Conservation (phyloP, 2,113 vertebrate species). For the Sylvietta virens region DNA sequence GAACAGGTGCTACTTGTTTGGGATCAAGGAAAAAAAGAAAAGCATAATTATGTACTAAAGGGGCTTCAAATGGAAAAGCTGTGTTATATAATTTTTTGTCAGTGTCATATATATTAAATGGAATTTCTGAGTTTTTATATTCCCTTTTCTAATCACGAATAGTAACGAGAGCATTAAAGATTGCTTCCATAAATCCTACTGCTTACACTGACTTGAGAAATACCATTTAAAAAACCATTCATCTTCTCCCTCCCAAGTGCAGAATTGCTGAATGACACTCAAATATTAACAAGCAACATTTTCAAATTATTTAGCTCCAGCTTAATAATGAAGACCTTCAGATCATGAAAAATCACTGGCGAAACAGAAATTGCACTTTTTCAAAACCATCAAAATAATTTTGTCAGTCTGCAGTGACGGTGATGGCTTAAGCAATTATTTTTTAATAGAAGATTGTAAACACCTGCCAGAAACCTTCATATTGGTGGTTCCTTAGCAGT, state of each 20-base stretch:
- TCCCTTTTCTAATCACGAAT: constrained; percentile 2
- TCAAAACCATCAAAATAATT: not conserved
- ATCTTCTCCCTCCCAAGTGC: not conserved
- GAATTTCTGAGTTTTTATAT: not conserved
- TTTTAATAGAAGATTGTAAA: not conserved
- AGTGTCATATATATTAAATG: constrained; percentile 3
- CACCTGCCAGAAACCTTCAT: not conserved
- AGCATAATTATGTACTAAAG: not conserved
- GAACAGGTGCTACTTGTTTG: not conserved
- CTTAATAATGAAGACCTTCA: not conserved
- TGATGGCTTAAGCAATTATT: not conserved
- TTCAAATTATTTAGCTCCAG: not conserved
- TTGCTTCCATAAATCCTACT: constrained; percentile 19
- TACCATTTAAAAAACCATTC: not conserved
- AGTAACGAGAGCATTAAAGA: constrained; percentile 32
- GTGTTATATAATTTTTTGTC: not conserved
- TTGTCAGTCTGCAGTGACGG: not conserved
- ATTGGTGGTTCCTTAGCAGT: not conserved
- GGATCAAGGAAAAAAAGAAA: not conserved
- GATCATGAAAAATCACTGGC: not conserved
- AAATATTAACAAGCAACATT: not conserved
- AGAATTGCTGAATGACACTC: not conserved
- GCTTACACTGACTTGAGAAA: not conserved
- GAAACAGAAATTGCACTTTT: not conserved
- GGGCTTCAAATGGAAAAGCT: not conserved